Evolutionary conservation across 2,888 invertebrate species (phyloP), one percentile per base, ranked within the genome.

Genomic region (Tuta absoluta): DNA sequence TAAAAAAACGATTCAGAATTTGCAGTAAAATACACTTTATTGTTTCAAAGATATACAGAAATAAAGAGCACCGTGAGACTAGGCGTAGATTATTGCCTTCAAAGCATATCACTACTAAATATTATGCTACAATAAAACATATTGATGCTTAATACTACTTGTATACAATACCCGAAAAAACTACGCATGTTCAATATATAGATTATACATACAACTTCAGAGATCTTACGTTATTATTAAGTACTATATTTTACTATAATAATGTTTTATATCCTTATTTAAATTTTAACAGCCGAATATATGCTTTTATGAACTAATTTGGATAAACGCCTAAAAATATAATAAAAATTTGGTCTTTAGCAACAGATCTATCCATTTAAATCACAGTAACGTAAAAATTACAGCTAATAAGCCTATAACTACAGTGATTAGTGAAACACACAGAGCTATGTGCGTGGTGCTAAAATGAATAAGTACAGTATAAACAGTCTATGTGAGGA

Each of bases 1-100:
- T 53, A 53, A 74, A 74, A 72, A 68, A 68, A 73, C 51, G 70
- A 70, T 62, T 60, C 69, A 63, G 41, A 28, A 60, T 45, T 45
- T 60, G 41, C 45, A 60, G 38, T 58, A 37, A 37, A 60, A 60
- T 45, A 60, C 45, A 59, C 21, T 60, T 60, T 58, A 57, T 62
- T 53, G 23, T 56, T 37, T 17, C 63, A 56, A 21, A 63, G 33
- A 48, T 63, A 64, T 59, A 51, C 65, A 65, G 62, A 62, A 56
- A 49, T 17, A 63, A 66, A 51, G 49, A 65, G 64, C 68, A 65
- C 61, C 65, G 58, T 60, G 45, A 51, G 57, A 66, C 64, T 64
- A 64, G 62, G 48, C 62, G 8, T 38, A 28, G n/a, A 58, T 23
- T 53, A 64, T 60, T 61, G 60, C 64, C 38, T 64, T 45, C 51